phyloP scores from a whole-genome alignment of 2,113 vertebrate species.

The Isurus oxyrinchus region DNA sequence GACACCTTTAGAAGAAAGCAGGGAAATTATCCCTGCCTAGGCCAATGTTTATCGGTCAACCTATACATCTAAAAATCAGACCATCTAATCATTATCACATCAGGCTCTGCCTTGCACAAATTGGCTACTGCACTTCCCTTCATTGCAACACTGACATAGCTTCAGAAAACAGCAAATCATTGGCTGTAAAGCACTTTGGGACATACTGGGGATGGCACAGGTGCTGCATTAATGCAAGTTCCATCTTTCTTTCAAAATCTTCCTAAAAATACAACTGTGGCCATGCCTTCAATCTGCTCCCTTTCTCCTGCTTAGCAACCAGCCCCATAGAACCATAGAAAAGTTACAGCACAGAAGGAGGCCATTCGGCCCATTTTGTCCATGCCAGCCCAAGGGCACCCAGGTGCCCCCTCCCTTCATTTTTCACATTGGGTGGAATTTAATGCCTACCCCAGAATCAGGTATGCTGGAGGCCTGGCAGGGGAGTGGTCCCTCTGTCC shows the following conservation, averaged over 20 bases:
- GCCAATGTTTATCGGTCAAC: background rate
- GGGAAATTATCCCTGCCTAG: background rate
- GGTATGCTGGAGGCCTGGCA: too few relatives aligned
- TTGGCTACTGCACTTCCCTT: background rate
- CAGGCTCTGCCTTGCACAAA: too few relatives aligned
- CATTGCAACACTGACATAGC: background rate
- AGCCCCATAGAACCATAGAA: too few relatives aligned
- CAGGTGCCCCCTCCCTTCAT: background rate
- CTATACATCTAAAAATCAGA: background rate
- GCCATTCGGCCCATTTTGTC: too few relatives aligned
- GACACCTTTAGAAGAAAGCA: too few relatives aligned
- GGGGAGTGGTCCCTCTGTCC: too few relatives aligned
- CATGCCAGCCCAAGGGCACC: too few relatives aligned
- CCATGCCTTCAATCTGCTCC: background rate
- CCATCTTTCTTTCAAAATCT: too few relatives aligned
- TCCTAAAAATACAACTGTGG: background rate
- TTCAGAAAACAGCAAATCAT: background rate
- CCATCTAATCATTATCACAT: background rate
- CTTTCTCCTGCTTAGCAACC: too few relatives aligned
- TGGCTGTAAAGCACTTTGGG: background rate
- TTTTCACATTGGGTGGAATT: background rate
- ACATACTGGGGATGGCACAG: background rate
- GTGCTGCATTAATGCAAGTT: too few relatives aligned
- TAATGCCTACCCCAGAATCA: too few relatives aligned
- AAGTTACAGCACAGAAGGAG: too few relatives aligned